Base-by-base conservation (phyloP, 2,888 invertebrate genomes). In the Polymixis lichenea region DNA sequence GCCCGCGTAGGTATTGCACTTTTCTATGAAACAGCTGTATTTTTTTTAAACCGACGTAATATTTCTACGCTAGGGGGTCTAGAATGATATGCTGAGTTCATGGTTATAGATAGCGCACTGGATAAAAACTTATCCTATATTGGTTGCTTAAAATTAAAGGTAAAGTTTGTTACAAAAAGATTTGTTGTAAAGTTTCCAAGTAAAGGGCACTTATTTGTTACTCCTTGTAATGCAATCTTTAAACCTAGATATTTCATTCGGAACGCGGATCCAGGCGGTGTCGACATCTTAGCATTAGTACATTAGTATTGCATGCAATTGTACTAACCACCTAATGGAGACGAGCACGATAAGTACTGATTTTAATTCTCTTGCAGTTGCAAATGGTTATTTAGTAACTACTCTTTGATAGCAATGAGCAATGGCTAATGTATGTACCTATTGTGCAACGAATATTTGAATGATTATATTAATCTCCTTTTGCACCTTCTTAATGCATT, bases 241-340 rank as follows among this genome's bases (percentile, higher is more conserved):
- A 78, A 71, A 78, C 74, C 83, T 78, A 82, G 78, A 74, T 72
- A 72, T 75, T 83, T 60, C 70, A 74, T 75, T 82, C 8, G 62
- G 58, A 83, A 81, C 78, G 69, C 70, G 74, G 77, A 65, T 72
- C 60, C 62, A 22, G 19, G 28, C 46, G 53, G 75, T 82, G 82
- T 82, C 71, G 71, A 82, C 70, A 82, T 70, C 61, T 62, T 17
- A 70, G 38, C 72, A 70, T 69, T 73, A 51, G 77, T 66, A 68
- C 81, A 82, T 82, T 73, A 74, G 78, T 82, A 67, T 82, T 74
- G 58, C 83, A 32, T n/a, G 74, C 70, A 83, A 78, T 64, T 75
- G 62, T 83, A 75, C 70, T 49, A 38, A 64, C 71, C 55, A 28
- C 38, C 75, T 79, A 78, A 82, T 83, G 43, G 70, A 74, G 78